phyloP scores from a whole-genome alignment of 2,113 vertebrate genomes.

The Brachyistius frenatus region DNA sequence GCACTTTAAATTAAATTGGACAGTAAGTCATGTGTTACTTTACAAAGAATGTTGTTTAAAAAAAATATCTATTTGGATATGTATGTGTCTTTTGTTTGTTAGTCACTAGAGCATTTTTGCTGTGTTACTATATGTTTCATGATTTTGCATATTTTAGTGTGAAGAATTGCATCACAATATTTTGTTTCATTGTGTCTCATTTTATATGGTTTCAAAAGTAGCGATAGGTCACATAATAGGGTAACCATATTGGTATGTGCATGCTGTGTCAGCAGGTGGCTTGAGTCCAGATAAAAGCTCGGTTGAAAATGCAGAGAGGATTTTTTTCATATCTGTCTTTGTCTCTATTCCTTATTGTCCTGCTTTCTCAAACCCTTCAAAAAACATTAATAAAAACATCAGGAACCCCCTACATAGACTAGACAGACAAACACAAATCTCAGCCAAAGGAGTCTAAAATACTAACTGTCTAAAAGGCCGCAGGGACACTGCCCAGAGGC shows the following conservation, averaged over 20 bases:
- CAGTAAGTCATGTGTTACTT: background rate
- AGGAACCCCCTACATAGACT: background rate
- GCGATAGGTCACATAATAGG: background rate
- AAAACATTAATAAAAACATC: conserved; percentile 13
- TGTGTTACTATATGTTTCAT: background rate
- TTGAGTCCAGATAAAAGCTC: conserved; percentile 20
- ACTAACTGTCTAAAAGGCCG: background rate
- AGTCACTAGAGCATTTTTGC: background rate
- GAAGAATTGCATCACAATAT: background rate
- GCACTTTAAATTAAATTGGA: background rate
- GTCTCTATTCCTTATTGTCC: conserved; percentile 3
- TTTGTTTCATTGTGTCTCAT: background rate
- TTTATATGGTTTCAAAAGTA: background rate
- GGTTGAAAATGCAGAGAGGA: conserved; percentile 24
- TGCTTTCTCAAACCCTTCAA: background rate
- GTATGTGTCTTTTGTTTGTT: background rate
- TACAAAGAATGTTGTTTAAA: background rate
- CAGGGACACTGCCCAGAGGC: background rate
- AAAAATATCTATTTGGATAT: background rate
- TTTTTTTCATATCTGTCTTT: conserved; percentile 1
- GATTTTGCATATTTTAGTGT: background rate
- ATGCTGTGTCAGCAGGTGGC: conserved; percentile 47
- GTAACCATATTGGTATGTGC: conserved; percentile 20
- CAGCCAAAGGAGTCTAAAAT: background rate
- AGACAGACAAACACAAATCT: conserved; percentile 13